A percentile compares a stretch with the other conserved stretches of the same genome.
Evolutionary conservation across 2,888 invertebrate species (phyloP).

Genomic region (Strigamia maritima): DNA sequence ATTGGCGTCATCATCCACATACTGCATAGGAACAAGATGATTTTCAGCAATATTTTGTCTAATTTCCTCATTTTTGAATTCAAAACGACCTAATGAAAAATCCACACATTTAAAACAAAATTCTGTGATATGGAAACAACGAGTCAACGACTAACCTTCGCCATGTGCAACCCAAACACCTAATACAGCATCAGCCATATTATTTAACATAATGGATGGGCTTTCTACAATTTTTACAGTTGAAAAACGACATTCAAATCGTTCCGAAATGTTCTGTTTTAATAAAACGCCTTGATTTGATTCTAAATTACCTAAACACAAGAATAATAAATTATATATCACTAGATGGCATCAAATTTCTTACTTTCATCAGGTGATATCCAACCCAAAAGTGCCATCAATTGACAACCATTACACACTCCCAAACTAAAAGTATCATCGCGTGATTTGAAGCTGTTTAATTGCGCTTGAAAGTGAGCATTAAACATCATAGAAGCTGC

Average conservation of each 20-base stretch:
- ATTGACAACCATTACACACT: slow-evolving; percentile 97
- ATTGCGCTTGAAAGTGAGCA: slow-evolving; percentile 68
- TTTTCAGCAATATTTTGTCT: slow-evolving; percentile 51
- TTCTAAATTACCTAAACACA: not conserved
- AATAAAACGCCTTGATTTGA: slow-evolving; percentile 60
- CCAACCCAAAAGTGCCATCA: slow-evolving; percentile 92
- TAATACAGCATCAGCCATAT: slow-evolving; percentile 83
- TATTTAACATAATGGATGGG: slow-evolving; percentile 77
- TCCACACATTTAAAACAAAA: not conserved
- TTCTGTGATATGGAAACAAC: not conserved
- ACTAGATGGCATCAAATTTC: not conserved
- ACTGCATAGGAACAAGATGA: slow-evolving; percentile 72
- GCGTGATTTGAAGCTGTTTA: slow-evolving; percentile 67
- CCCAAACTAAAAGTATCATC: slow-evolving; percentile 89
- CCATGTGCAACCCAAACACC: slow-evolving; percentile 97
- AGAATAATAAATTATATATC: not conserved
- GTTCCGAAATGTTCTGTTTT: slow-evolving; percentile 81
- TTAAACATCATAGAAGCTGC: slow-evolving; percentile 86
- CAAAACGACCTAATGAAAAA: slow-evolving; percentile 54
- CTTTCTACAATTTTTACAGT: slow-evolving; percentile 70
- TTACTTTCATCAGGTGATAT: slow-evolving; percentile 55
- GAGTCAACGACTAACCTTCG: slow-evolving; percentile 64
- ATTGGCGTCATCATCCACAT: slow-evolving; percentile 73
- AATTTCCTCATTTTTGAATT: slow-evolving; percentile 53
- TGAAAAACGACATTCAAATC: slow-evolving; percentile 79